Percentiles rank a stretch among this genome's conserved stretches.
Conservation (phyloP, 2,113 vertebrate genomes). For the Stegastes partitus region DNA sequence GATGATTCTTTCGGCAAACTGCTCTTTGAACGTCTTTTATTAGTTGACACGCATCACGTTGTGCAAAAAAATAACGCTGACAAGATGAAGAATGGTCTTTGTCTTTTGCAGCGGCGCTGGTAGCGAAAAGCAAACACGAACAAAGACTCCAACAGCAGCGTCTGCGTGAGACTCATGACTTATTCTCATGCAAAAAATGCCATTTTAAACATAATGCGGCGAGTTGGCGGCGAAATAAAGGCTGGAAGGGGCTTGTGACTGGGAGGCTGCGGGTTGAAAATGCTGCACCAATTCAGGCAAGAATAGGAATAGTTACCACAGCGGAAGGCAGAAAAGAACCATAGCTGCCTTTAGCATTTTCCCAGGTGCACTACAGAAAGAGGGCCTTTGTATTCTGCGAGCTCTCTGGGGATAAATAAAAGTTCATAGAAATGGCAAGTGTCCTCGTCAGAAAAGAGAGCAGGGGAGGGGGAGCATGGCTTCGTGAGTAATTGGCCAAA, state of each 20-base stretch:
- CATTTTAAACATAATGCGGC: constrained; percentile 52
- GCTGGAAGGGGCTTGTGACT: constrained; percentile 5
- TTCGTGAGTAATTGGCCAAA: background rate
- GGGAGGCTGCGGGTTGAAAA: constrained; percentile 13
- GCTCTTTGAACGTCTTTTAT: constrained; percentile 39
- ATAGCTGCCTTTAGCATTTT: constrained; percentile 16
- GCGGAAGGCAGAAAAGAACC: background rate
- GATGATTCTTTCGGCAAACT: background rate
- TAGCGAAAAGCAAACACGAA: constrained; percentile 19
- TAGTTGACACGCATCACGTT: background rate
- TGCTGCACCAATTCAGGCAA: background rate
- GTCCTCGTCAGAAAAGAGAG: background rate
- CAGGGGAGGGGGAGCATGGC: background rate
- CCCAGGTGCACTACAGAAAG: constrained; percentile 35
- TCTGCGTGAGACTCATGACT: background rate
- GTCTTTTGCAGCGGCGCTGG: constrained; percentile 24
- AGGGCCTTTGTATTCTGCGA: constrained; percentile 32
- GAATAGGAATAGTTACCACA: background rate
- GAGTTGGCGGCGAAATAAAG: constrained; percentile 5
- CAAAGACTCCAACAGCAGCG: constrained; percentile 42
- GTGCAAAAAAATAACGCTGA: constrained; percentile 33
- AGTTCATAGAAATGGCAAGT: constrained; percentile 3
- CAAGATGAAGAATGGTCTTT: constrained; percentile 50
- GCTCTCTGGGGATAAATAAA: constrained; percentile 19
- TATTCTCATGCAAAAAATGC: constrained; percentile 47